Conservation (phyloP, 2,888 invertebrate species). For the Torymus aiolomorphi region DNA sequence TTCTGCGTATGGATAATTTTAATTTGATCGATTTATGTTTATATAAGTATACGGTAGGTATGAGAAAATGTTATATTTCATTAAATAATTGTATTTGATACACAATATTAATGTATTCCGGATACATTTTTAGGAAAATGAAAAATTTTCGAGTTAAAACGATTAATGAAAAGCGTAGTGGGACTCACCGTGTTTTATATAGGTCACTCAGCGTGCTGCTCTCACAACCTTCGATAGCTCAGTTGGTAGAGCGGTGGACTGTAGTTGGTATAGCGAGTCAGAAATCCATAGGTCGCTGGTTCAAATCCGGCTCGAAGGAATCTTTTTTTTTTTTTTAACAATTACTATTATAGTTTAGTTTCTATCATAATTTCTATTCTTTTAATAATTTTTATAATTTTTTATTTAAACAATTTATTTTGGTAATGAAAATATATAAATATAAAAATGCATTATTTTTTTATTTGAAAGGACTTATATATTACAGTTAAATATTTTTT, state of each 20-base stretch:
- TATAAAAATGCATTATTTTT: too few relatives aligned
- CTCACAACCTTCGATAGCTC: conserved; percentile 73
- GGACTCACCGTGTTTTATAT: not conserved
- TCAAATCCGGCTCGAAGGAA: conserved; percentile 74
- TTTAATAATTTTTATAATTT: too few relatives aligned
- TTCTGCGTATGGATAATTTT: conserved; percentile 4
- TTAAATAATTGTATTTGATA: too few relatives aligned
- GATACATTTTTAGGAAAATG: too few relatives aligned
- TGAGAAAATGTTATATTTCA: too few relatives aligned
- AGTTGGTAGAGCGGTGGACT: conserved; percentile 76
- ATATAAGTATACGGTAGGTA: too few relatives aligned
- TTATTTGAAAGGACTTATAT: too few relatives aligned
- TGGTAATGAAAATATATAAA: too few relatives aligned
- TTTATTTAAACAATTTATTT: too few relatives aligned
- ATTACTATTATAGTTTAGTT: conserved; percentile 18
- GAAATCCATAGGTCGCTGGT: conserved; percentile 74
- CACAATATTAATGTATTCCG: too few relatives aligned
- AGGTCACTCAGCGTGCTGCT: not conserved
- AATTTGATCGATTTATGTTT: not conserved
- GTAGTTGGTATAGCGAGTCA: conserved; percentile 69
- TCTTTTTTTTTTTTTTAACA: conserved; percentile 45
- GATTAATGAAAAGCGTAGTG: not conserved
- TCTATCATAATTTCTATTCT: not conserved
- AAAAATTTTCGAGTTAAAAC: not conserved
- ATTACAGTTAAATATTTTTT: too few relatives aligned